phyloP scores from a whole-genome alignment of 2,113 vertebrate genomes.

The Halcyon senegalensis region DNA sequence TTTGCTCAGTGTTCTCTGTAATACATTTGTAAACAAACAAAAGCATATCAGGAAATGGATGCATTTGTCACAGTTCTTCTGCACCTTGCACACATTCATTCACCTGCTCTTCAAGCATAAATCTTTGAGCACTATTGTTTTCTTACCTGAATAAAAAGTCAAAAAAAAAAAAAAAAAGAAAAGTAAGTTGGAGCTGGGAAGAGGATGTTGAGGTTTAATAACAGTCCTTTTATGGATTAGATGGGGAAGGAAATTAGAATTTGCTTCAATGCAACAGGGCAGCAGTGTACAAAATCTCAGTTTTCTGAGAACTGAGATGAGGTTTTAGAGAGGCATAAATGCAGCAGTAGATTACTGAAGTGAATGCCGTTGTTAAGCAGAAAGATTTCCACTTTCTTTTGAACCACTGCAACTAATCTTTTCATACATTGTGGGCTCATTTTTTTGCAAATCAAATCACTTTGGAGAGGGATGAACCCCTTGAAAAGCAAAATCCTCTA shows the following conservation, averaged over 20 bases:
- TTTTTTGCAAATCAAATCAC: neutral
- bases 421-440: neutral
- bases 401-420: neutral
- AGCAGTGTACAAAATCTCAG: neutral
- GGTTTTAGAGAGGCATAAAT: neutral
- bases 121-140: conserved; percentile 3
- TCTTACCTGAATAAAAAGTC: neutral
- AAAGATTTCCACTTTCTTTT: conserved; percentile 15
- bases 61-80: neutral
- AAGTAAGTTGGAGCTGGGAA: neutral
- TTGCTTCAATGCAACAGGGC: neutral
- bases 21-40: neutral
- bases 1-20: neutral
- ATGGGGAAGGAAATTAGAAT: neutral
- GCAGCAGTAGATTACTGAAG: neutral
- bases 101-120: neutral
- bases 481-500: conserved; percentile 30
- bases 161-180: neutral
- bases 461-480: neutral
- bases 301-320: neutral
- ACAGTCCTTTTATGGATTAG: neutral
- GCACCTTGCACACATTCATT: neutral
- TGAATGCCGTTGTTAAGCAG: neutral
- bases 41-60: neutral
- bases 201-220: neutral